Conservation (phyloP, 2,888 invertebrate species). For the Rhamphomyia laevipes region DNA sequence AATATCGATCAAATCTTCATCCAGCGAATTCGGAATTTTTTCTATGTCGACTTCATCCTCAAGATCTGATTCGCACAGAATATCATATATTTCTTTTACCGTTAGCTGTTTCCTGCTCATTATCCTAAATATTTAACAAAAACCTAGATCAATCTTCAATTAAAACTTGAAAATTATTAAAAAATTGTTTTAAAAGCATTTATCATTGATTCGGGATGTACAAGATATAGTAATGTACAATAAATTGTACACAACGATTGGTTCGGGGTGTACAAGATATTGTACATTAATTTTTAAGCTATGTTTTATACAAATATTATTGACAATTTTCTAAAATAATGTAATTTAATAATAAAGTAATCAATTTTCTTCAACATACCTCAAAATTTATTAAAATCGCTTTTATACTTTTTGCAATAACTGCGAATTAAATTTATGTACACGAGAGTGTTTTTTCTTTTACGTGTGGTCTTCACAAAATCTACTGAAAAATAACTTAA, state of each 20-base stretch:
- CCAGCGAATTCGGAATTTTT: not conserved
- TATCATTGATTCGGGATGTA: too few relatives aligned
- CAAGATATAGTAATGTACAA: too few relatives aligned
- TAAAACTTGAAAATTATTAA: too few relatives aligned
- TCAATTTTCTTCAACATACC: not conserved
- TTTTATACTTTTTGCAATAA: not conserved
- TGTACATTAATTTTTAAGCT: not conserved
- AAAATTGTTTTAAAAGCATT: too few relatives aligned
- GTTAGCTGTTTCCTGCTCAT: not conserved
- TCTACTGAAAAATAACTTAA: not conserved
- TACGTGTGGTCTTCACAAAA: not conserved
- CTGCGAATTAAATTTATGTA: too few relatives aligned
- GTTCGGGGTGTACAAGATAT: not conserved
- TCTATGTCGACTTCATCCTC: not conserved
- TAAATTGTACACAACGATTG: not conserved
- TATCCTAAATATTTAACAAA: not conserved
- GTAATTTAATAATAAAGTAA: not conserved
- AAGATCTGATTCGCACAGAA: not conserved
- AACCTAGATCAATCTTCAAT: not conserved
- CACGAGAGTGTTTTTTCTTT: too few relatives aligned
- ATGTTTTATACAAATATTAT: too few relatives aligned
- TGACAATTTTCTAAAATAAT: too few relatives aligned
- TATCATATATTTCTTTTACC: not conserved
- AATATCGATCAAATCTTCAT: not conserved
- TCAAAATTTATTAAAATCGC: not conserved